These are phyloP conservation scores for Hemicrepidius hirtus DNA, from an alignment of 2,888 invertebrate species.

Conservation along the genomic window DNA sequence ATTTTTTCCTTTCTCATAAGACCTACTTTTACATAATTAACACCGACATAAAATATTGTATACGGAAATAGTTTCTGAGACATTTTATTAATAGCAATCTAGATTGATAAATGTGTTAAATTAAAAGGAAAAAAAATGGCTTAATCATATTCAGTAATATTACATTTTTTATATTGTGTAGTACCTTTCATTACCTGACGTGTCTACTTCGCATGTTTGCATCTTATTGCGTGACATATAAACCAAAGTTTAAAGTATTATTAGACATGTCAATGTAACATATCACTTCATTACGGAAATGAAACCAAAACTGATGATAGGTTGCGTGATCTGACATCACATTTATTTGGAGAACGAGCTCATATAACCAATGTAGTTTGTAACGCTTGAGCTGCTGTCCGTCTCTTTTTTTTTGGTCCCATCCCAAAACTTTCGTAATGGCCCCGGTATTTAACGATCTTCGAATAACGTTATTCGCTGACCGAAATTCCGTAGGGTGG, in stretches of 20 bases:
- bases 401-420: not conserved
- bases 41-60: too few species aligned
- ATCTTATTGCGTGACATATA: not conserved
- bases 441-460: not conserved
- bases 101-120: too few species aligned
- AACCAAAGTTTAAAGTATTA: not conserved
- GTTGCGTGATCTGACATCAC: slow-evolving; percentile 1
- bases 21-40: too few species aligned
- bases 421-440: not conserved
- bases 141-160: too few species aligned
- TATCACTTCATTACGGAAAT: slow-evolving; percentile 3
- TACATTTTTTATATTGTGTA: not conserved
- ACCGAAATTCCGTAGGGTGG: slow-evolving; percentile 10
- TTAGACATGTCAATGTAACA: not conserved
- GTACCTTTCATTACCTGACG: not conserved
- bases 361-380: too few species aligned
- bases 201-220: not conserved
- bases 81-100: too few species aligned
- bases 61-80: too few species aligned
- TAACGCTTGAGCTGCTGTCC: too few species aligned
- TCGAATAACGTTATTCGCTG: slow-evolving; percentile 11
- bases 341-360: not conserved
- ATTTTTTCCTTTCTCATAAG: too few species aligned
- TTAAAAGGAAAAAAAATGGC: too few species aligned
- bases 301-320: slow-evolving; percentile 5